Evolutionary conservation across 2,797 vertebrate genomes (phyloP), one percentile per base, ranked within the genome.

Genomic region (Mastacembelus armatus): DNA sequence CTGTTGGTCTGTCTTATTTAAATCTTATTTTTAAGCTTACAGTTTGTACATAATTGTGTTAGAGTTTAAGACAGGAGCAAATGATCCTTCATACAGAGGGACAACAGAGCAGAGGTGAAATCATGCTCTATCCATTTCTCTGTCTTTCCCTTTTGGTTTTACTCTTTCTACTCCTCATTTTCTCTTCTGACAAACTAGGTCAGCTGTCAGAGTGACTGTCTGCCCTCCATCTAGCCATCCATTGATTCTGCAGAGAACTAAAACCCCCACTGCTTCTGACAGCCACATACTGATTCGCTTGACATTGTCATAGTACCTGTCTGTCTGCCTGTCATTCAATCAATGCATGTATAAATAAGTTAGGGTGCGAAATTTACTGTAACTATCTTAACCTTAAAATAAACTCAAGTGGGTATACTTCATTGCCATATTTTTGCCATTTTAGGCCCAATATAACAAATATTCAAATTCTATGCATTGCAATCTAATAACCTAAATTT

Each of bases 61-160:
- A n/a, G n/a, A n/a, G n/a, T n/a, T n/a, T n/a, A 75, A 56, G 74
- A 72, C 74, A 57, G 36, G 47, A 38, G 74, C 68, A 71, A 73
- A 73, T 36, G 54, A 78, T 81, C 47, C 38, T 45, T 64, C 61
- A 56, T 47, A 56, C 56, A 54, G 56, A 62, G 27, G 54, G 47
- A 74, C 60, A 63, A 77, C 57, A 42, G 68, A 76, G 71, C 63
- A 68, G 58, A 40, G 65, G 74, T 73, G 74, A 64, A 65, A 27
- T 50, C 15, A 2, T 33, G 56, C 80, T 72, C 65, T 10, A 22
- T 36, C 40, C 48, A 49, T 47, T 45, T 64, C 22, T 33, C 12
- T 27, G 16, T 38, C 2, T 48, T 10, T 51, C 16, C 11, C 49
- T 32, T 24, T 32, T 21, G 0, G 1, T 39, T 64, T 49, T 6